Conservation (phyloP, 2,888 invertebrate genomes). For the Sisyra nigra region DNA sequence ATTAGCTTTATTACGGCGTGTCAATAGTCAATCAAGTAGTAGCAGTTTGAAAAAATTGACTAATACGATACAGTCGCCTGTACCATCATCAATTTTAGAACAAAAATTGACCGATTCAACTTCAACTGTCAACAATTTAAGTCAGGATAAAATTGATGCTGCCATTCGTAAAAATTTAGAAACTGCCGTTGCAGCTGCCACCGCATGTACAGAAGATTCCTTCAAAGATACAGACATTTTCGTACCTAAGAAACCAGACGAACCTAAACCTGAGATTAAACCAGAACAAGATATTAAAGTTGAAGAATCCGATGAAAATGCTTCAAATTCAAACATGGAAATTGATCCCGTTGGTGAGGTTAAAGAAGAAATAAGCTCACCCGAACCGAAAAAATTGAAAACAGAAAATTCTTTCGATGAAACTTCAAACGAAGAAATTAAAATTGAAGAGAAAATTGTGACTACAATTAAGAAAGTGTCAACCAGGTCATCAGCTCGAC, state of each 20-base stretch:
- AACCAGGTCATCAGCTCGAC: conserved; percentile 26
- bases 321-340: conserved; percentile 25
- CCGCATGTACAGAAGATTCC: conserved; percentile 38
- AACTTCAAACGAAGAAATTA: conserved; percentile 24
- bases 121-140: conserved; percentile 30
- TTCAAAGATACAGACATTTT: conserved; percentile 19
- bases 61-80: conserved; percentile 24
- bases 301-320: conserved; percentile 16
- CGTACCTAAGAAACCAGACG: conserved; percentile 16
- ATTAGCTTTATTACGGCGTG: conserved; percentile 40
- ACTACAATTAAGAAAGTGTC: conserved; percentile 22
- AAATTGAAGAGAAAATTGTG: conserved; percentile 23
- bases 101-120: conserved; percentile 51
- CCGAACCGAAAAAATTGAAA: conserved; percentile 12
- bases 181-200: conserved; percentile 42
- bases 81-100: conserved; percentile 51
- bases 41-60: conserved; percentile 29
- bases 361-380: conserved; percentile 23
- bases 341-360: conserved; percentile 23
- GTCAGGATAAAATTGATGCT: conserved; percentile 26
- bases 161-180: conserved; percentile 42
- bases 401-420: conserved; percentile 17
- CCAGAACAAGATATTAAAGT: conserved; percentile 14
- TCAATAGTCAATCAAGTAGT: conserved; percentile 33
- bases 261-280: conserved; percentile 12